Percentiles rank a stretch among this genome's conserved stretches.
Conservation (phyloP, 2,113 vertebrate genomes). For the Sterrhoptilus dennistouni region DNA sequence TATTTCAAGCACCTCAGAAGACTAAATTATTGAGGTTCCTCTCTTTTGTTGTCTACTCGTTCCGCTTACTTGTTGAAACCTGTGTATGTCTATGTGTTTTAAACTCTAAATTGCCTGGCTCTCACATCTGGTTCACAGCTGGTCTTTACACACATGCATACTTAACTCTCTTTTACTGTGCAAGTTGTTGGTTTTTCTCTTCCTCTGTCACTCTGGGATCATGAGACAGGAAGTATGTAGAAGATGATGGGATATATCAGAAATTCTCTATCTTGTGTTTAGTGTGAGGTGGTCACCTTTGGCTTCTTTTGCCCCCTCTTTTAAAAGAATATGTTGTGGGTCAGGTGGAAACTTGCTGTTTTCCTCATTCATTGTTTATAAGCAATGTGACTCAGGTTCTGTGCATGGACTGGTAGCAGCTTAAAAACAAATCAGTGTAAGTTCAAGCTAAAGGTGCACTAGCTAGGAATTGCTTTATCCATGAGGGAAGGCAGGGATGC, state of each 20-base stretch:
- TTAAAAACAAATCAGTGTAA: not conserved
- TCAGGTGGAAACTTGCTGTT: not conserved
- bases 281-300: not conserved
- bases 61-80: not conserved
- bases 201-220: not conserved
- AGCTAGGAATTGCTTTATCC: not conserved
- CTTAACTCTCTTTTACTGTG: not conserved
- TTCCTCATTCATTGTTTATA: not conserved
- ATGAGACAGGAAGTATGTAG: not conserved
- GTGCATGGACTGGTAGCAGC: not conserved
- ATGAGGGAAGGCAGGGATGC: not conserved
- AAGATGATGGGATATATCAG: not conserved
- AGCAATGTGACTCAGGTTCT: not conserved
- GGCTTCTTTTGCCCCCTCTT: not conserved
- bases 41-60: not conserved
- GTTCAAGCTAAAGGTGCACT: not conserved
- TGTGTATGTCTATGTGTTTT: not conserved
- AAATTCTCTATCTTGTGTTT: not conserved
- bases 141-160: not conserved
- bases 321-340: not conserved
- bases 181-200: not conserved
- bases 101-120: not conserved
- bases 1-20: constrained; percentile 9
- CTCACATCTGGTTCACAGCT: constrained; percentile 36
- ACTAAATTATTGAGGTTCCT: constrained; percentile 33